Conservation (phyloP, 2,797 vertebrate genomes). For the Smutsia temminckii region DNA sequence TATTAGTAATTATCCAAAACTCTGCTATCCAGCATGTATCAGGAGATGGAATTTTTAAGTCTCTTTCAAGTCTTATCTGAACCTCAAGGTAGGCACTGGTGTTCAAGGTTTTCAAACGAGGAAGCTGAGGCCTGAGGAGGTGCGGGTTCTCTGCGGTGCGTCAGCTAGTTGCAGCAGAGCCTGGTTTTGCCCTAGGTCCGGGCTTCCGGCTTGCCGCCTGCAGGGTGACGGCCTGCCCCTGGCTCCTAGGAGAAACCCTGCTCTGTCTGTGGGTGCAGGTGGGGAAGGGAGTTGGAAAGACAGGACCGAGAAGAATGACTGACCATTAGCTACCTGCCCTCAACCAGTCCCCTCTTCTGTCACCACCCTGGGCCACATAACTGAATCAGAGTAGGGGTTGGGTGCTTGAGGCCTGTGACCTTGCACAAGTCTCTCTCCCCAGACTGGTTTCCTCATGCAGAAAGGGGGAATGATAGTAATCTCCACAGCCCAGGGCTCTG, state of each 20-base stretch:
- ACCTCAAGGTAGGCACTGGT: background rate
- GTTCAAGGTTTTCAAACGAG: background rate
- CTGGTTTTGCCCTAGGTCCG: accelerated
- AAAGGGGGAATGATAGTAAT: background rate
- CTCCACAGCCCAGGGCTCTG: too few species aligned
- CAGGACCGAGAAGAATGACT: background rate
- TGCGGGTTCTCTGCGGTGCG: accelerated
- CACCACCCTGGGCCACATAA: background rate
- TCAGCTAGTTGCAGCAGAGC: background rate
- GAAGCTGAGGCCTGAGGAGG: background rate
- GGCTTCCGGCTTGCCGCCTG: too few species aligned
- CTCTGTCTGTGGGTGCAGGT: background rate
- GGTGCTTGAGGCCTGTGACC: background rate
- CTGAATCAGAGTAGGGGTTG: background rate
- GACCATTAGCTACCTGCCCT: too few species aligned
- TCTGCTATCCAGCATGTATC: background rate
- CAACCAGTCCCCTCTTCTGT: background rate
- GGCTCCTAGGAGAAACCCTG: background rate
- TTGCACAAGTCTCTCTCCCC: background rate
- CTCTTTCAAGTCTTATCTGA: background rate
- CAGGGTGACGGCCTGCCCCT: background rate
- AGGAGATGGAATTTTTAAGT: background rate
- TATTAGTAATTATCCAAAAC: background rate
- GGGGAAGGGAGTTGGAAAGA: background rate
- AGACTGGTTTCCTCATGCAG: background rate